phyloP scores from a whole-genome alignment of 2,888 invertebrate genomes.

The Adineta ricciae region DNA sequence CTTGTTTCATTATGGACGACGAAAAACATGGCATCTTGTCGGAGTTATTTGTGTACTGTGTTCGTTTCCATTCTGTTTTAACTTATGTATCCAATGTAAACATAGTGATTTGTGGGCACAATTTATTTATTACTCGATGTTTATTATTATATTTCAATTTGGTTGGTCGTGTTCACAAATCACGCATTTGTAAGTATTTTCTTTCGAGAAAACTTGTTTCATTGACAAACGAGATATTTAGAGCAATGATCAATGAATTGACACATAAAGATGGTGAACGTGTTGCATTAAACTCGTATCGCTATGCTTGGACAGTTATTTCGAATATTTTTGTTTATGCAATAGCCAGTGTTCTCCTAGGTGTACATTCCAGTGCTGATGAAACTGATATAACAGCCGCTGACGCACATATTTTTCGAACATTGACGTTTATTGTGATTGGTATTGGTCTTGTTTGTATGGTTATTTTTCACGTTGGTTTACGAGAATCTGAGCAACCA shows the following conservation, averaged over 20 bases:
- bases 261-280: constrained; percentile 46
- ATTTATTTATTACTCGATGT: constrained; percentile 52
- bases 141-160: constrained; percentile 67
- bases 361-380: background rate
- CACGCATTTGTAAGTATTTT: constrained; percentile 60
- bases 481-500: constrained; percentile 36
- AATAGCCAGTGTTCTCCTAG: constrained; percentile 63
- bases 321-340: constrained; percentile 74
- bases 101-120: constrained; percentile 57
- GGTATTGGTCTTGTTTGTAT: constrained; percentile 64
- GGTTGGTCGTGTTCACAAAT: constrained; percentile 86
- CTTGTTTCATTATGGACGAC: constrained; percentile 55
- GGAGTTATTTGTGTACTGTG: constrained; percentile 28
- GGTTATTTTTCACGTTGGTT: constrained; percentile 60
- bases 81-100: constrained; percentile 39
- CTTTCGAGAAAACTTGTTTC: too few species aligned
- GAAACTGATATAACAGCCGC: background rate
- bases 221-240: too few species aligned
- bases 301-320: constrained; percentile 76
- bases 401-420: background rate
- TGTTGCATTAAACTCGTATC: constrained; percentile 53
- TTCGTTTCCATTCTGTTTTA: constrained; percentile 33
- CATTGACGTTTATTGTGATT: constrained; percentile 56
- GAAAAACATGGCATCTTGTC: constrained; percentile 74
- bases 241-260: constrained; percentile 62